Conservation (phyloP, 2,888 invertebrate species). For the Smittia aterrima region DNA sequence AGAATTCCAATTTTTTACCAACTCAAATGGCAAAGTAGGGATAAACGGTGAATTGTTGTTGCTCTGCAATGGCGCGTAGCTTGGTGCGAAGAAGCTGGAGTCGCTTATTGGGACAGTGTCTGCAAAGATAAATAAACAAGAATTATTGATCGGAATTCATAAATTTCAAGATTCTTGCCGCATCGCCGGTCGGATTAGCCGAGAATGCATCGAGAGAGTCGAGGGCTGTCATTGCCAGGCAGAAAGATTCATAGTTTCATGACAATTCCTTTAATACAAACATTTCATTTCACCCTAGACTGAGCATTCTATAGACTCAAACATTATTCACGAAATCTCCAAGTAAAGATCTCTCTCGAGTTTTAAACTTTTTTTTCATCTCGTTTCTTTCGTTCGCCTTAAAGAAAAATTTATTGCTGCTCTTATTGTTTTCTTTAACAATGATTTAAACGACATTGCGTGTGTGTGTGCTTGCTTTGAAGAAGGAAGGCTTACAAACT, state of each 20-base stretch:
- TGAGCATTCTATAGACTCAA: constrained; percentile 21
- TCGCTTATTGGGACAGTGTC: constrained; percentile 45
- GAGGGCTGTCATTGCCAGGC: constrained; percentile 15
- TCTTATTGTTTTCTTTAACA: not conserved
- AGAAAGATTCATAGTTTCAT: constrained; percentile 19
- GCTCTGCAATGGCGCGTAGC: constrained; percentile 44
- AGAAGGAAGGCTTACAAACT: not conserved
- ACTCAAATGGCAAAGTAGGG: constrained; percentile 44
- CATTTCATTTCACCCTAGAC: constrained; percentile 34
- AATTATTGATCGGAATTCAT: constrained; percentile 37
- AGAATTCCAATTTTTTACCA: constrained; percentile 45
- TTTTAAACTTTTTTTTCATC: constrained; percentile 14
- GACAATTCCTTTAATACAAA: constrained; percentile 28
- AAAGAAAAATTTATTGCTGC: constrained; percentile 20
- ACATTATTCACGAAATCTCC: constrained; percentile 22
- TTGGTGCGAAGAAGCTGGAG: constrained; percentile 44
- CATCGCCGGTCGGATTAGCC: not conserved
- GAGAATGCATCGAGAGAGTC: not conserved
- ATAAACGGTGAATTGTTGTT: constrained; percentile 44
- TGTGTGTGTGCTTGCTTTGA: not conserved
- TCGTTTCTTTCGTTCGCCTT: constrained; percentile 6
- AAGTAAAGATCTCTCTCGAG: constrained; percentile 11
- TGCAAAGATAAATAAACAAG: constrained; percentile 6
- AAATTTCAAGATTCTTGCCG: constrained; percentile 30
- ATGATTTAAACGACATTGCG: constrained; percentile 16